Conservation (phyloP, 1,140 invertebrate genomes). For the Drosophila simulans region DNA sequence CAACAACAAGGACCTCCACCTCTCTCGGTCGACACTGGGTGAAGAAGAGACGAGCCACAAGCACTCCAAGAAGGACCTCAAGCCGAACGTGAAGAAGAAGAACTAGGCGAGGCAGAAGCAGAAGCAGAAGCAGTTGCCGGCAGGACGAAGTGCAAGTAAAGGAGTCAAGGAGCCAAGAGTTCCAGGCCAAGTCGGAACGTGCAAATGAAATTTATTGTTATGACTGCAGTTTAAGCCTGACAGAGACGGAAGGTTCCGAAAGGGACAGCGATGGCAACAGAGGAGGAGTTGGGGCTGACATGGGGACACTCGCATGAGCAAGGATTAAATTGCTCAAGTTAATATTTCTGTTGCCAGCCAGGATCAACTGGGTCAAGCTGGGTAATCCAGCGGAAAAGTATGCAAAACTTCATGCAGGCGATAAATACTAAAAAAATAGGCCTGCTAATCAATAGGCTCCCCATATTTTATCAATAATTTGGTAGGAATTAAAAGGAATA, state of each 20-base stretch:
- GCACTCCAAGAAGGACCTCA: not conserved
- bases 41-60: not conserved
- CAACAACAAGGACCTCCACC: constrained; percentile 44
- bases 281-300: not conserved
- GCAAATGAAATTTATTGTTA: constrained; percentile 78
- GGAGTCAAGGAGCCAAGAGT: constrained; percentile 41
- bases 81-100: not conserved
- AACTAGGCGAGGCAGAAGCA: not conserved
- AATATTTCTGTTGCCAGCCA: constrained; percentile 39
- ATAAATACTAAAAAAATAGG: not conserved
- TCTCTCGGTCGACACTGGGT: too few species aligned
- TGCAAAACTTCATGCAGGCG: not conserved
- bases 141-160: constrained; percentile 19
- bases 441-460: not conserved
- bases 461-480: not conserved
- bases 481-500: not conserved
- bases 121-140: not conserved
- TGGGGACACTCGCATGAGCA: constrained; percentile 33
- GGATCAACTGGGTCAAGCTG: constrained; percentile 12
- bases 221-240: constrained; percentile 72
- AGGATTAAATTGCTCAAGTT: constrained; percentile 49
- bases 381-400: constrained; percentile 9
- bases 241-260: constrained; percentile 27
- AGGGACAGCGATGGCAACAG: not conserved
- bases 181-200: constrained; percentile 58